A percentile compares a stretch with the other conserved stretches of the same genome.
phyloP scores from a whole-genome alignment of 2,113 vertebrate species.

The Pachyramphus minor region DNA sequence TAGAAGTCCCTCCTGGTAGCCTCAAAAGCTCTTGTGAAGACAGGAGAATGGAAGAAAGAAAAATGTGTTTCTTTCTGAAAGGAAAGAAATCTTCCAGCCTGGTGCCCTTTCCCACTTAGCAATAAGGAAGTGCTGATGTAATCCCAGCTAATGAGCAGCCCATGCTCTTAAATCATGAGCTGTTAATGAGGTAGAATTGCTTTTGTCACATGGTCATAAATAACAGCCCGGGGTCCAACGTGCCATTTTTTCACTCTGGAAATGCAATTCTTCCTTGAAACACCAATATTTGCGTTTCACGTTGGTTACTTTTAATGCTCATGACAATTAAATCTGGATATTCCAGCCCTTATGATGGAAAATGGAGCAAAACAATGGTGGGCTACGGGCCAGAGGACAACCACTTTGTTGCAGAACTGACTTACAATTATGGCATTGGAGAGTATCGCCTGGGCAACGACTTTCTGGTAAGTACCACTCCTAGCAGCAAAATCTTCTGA shows the following conservation, averaged over 20 bases:
- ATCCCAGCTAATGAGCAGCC: neutral
- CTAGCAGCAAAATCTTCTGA: neutral
- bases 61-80: rapidly evolving
- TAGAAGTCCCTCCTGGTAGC: neutral
- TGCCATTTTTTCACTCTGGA: neutral
- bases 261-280: neutral
- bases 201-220: rapidly evolving
- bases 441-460: conserved; percentile 91
- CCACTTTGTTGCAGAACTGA: conserved; percentile 94
- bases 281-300: rapidly evolving
- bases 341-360: conserved; percentile 93
- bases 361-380: conserved; percentile 99
- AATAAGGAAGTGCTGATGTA: neutral
- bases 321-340: neutral
- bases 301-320: neutral
- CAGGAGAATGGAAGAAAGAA: neutral
- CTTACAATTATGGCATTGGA: conserved; percentile 94
- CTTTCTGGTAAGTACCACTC: conserved; percentile 80
- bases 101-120: neutral
- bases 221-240: neutral
- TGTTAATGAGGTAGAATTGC: neutral
- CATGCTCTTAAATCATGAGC: rapidly evolving
- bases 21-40: neutral
- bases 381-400: conserved; percentile 91
- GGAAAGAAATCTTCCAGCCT: neutral